phyloP scores from a whole-genome alignment of 2,113 vertebrate genomes.

The Apodemus sylvaticus region DNA sequence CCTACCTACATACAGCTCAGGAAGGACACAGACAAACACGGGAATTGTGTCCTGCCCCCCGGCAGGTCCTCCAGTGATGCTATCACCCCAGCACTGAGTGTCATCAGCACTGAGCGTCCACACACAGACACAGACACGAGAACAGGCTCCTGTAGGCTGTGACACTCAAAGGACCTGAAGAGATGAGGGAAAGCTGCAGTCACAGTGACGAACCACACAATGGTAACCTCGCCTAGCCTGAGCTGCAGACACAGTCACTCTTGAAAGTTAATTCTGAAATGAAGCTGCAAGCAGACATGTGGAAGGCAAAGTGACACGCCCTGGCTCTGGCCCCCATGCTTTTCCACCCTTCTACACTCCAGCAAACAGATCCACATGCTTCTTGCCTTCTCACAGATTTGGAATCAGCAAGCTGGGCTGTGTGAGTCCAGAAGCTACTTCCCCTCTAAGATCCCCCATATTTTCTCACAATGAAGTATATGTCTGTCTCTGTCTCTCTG shows the following conservation, averaged over 20 bases:
- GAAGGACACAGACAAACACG: fast-evolving
- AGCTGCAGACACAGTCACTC: not conserved
- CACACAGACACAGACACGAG: not conserved
- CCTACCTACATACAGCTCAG: fast-evolving
- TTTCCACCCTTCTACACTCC: not conserved
- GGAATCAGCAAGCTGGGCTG: not conserved
- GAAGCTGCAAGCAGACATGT: not conserved
- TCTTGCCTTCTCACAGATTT: not conserved
- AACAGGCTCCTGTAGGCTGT: not conserved
- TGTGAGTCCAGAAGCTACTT: not conserved
- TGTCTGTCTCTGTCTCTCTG: not conserved
- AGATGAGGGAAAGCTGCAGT: not conserved
- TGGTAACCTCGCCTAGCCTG: fast-evolving
- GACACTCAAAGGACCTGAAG: not conserved
- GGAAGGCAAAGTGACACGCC: fast-evolving
- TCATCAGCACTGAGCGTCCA: fast-evolving
- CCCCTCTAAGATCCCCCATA: not conserved
- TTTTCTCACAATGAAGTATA: too few relatives aligned
- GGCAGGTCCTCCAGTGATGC: fast-evolving
- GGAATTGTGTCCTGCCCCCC: fast-evolving
- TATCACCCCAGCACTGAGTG: not conserved
- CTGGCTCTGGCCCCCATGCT: fast-evolving
- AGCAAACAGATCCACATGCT: not conserved
- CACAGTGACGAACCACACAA: not conserved
- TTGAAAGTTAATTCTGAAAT: fast-evolving